Evolutionary conservation across 2,113 vertebrate species (phyloP), one percentile per base, ranked within the genome.

Genomic region (Calidris pugnax): DNA sequence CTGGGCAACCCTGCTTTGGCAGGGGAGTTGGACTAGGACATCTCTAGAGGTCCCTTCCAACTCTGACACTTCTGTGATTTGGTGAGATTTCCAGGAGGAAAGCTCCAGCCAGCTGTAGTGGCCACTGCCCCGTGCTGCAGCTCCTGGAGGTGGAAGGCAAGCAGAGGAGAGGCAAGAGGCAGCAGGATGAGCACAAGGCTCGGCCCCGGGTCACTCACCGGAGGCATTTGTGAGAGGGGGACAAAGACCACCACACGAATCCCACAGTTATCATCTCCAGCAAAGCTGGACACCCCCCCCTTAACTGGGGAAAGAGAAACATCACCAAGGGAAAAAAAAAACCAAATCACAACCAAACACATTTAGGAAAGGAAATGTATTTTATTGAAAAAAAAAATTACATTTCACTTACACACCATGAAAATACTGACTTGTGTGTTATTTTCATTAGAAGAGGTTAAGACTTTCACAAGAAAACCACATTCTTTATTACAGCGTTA

Each of bases 391-490:
- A 80, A 90, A 87, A 79, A 94, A 89, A 67, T 66, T 94, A 95
- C 88, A 88, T 94, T 96, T 96, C 94, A 97, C 95, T 81, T 95
- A 30, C 12, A 96, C 94, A 97, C 93, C 82, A 97, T 97, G 94
- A 96, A 97, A 96, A 96, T 89, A 95, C 39, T 17, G 66, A 97
- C 26, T 67, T 76, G 37, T 88, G 77, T 93, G 60, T 80, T 89
- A 85, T 91, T 95, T 87, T 93, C 84, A 63, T 89, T 82, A 93
- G 89, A 96, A 78, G 94, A 95, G 53, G 85, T 90, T 81, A 96
- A 92, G 95, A 96, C 74, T 93, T 93, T 41, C 96, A 96, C 93
- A 97, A 93, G 93, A 95, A 96, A 95, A 84, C 37, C 91, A 97
- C 89, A 87, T 83, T 95, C 92, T 76, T 75, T 88, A 91, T 92